These are phyloP conservation scores for Diceros bicornis DNA, from an alignment of 2,797 vertebrate species.

Conservation along the genomic window DNA sequence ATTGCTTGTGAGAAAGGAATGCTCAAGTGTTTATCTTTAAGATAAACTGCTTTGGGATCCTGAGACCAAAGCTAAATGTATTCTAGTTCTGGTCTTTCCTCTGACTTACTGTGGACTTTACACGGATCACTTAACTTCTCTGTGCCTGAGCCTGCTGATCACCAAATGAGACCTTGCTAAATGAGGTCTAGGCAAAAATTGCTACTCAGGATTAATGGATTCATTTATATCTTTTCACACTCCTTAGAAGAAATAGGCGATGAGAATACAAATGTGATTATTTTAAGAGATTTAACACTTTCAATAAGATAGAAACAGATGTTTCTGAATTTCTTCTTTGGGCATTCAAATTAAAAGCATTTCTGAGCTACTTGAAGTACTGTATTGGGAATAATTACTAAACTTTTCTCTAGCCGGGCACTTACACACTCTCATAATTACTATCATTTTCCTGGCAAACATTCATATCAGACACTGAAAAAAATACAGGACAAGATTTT, in stretches of 20 bases:
- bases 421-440: neutral
- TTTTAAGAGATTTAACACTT: conserved; percentile 25
- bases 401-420: conserved; percentile 9
- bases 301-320: neutral
- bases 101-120: neutral
- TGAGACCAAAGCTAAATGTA: neutral
- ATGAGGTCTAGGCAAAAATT: neutral
- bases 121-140: neutral
- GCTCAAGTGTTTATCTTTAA: neutral
- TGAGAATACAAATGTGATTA: conserved; percentile 39
- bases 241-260: conserved; percentile 43
- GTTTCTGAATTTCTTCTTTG: conserved; percentile 27
- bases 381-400: neutral
- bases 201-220: neutral
- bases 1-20: neutral
- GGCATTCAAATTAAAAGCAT: conserved; percentile 46
- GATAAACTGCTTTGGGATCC: neutral
- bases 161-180: too few relatives aligned
- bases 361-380: neutral
- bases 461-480: neutral
- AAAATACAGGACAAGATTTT: neutral
- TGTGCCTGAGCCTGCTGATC: neutral
- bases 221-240: neutral
- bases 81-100: neutral
- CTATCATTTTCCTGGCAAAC: neutral